Percentiles rank a stretch among this genome's conserved stretches.
phyloP scores from a whole-genome alignment of 2,113 vertebrate genomes.

The Microtus richardsoni region DNA sequence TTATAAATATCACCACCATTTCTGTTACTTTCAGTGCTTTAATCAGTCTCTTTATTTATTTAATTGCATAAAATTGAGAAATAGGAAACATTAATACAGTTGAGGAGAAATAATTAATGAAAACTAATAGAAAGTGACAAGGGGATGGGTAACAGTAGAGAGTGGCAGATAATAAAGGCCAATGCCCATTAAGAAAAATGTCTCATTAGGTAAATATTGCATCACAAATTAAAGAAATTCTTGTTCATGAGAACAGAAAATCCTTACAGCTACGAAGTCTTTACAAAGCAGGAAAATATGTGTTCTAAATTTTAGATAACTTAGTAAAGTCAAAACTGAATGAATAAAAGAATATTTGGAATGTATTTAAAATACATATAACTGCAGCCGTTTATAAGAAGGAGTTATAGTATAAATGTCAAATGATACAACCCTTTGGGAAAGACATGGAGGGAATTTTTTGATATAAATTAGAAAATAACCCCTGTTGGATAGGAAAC shows the following conservation, averaged over 20 bases:
- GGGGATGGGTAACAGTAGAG: not conserved
- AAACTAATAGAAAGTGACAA: not conserved
- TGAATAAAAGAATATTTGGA: not conserved
- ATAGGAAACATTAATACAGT: not conserved
- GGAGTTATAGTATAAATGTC: no score
- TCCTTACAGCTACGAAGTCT: not conserved
- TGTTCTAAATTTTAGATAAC: not conserved
- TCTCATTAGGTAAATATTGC: not conserved
- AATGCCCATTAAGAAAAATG: not conserved
- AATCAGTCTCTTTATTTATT: not conserved
- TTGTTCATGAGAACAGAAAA: not conserved
- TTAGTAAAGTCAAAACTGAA: not conserved
- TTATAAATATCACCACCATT: not conserved
- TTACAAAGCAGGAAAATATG: not conserved
- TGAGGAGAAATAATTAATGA: not conserved
- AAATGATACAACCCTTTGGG: no score
- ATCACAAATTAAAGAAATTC: not conserved
- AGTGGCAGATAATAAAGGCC: not conserved
- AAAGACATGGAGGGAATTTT: no score
- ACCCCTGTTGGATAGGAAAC: no score
- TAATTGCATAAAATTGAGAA: not conserved
- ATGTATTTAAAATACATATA: not conserved
- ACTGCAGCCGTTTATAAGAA: no score
- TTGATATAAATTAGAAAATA: no score
- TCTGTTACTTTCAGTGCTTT: not conserved